Evolutionary conservation across 2,888 invertebrate genomes (phyloP).

Genomic region (Trachelus iudaicus): DNA sequence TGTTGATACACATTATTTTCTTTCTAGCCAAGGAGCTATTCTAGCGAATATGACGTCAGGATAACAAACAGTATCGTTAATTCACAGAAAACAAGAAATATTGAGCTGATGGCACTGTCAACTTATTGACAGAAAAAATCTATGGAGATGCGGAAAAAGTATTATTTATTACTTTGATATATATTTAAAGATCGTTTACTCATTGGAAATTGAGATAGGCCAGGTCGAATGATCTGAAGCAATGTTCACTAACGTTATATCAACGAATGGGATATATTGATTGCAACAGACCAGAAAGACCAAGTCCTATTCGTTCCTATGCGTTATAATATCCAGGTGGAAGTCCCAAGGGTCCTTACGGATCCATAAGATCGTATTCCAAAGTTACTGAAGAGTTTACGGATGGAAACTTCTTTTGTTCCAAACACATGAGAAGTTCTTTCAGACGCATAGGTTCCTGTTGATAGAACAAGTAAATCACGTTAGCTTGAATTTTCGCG

Average conservation of each 20-base stretch:
- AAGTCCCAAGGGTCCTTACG: background rate
- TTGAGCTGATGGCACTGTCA: background rate
- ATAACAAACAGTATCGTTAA: background rate
- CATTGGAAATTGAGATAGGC: no score
- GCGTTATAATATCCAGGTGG: background rate
- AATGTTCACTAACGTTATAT: background rate
- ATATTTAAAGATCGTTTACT: no score
- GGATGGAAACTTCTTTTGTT: no score
- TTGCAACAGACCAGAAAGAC: background rate
- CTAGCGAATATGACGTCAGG: background rate
- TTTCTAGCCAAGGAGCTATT: background rate
- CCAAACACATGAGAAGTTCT: background rate
- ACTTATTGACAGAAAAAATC: background rate
- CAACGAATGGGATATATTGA: background rate
- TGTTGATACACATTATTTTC: background rate
- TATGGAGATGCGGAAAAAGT: no score
- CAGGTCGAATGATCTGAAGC: no score
- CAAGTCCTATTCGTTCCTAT: background rate
- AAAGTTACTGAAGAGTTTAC: background rate
- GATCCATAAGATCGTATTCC: background rate
- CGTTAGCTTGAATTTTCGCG: background rate
- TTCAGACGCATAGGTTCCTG: background rate
- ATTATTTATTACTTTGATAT: no score
- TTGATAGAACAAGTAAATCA: background rate
- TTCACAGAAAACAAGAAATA: background rate